These are phyloP conservation scores for Parthenolecanium corni DNA, from an alignment of 2,888 invertebrate species.

Conservation along the genomic window DNA sequence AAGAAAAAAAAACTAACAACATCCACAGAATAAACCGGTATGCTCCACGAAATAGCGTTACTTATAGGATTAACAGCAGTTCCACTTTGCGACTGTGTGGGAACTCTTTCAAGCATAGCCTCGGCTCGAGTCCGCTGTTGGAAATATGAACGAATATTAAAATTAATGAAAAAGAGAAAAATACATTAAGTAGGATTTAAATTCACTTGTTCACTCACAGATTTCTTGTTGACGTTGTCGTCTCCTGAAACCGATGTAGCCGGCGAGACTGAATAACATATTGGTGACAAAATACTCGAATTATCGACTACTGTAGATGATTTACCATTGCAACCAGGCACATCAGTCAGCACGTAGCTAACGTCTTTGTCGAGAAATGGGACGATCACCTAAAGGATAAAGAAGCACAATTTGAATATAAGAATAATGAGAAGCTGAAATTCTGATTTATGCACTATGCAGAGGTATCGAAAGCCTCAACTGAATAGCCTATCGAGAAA, in stretches of 20 bases:
- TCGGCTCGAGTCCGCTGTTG: slow-evolving; percentile 55
- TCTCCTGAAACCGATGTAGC: slow-evolving; percentile 23
- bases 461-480: too few relatives aligned
- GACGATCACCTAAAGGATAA: slow-evolving; percentile 4
- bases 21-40: slow-evolving; percentile 23
- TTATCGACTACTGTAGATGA: slow-evolving; percentile 7
- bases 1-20: slow-evolving; percentile 4
- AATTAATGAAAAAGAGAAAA: neutral
- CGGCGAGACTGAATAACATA: slow-evolving; percentile 24
- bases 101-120: slow-evolving; percentile 68
- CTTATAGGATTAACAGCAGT: slow-evolving; percentile 26
- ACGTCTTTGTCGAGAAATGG: slow-evolving; percentile 20
- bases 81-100: slow-evolving; percentile 35
- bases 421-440: neutral
- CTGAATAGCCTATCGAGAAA: too few relatives aligned
- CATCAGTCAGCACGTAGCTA: slow-evolving; percentile 19
- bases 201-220: slow-evolving; percentile 1
- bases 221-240: slow-evolving; percentile 12
- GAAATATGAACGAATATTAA: neutral
- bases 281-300: slow-evolving; percentile 12
- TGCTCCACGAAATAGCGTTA: slow-evolving; percentile 22
- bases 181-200: neutral
- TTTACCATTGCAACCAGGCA: slow-evolving; percentile 21
- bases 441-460: neutral
- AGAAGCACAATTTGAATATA: neutral